phyloP scores from a whole-genome alignment of 2,888 invertebrate genomes.

The Macrosiphum euphorbiae region DNA sequence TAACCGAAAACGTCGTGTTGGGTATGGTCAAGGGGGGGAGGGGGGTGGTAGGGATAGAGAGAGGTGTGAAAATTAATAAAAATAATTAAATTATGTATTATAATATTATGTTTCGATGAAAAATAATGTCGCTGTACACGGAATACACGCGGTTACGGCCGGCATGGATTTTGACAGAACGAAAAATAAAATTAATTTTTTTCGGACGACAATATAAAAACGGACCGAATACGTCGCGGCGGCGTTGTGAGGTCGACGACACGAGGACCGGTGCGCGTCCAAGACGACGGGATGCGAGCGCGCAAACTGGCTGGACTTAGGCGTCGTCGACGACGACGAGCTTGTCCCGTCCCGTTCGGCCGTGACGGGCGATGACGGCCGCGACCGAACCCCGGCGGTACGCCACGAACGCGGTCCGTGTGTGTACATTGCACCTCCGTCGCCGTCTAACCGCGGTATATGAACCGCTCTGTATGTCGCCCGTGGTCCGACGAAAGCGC shows the following conservation, averaged over 20 bases:
- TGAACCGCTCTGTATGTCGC: neutral
- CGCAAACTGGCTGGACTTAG: conserved; percentile 57
- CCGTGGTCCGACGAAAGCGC: neutral
- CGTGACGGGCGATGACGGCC: conserved; percentile 39
- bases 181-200: neutral
- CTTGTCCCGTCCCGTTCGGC: conserved; percentile 46
- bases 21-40: neutral
- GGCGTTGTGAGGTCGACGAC: neutral
- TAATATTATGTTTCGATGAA: neutral
- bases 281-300: conserved; percentile 50
- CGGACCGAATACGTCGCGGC: neutral
- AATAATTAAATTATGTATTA: neutral
- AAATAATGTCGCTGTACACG: neutral
- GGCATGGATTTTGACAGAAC: neutral
- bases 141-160: too few species aligned
- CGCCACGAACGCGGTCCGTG: conserved; percentile 46
- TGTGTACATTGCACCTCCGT: neutral
- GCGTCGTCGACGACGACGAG: conserved; percentile 42
- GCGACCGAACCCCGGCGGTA: conserved; percentile 49
- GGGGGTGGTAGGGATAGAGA: neutral
- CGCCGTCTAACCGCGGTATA: neutral
- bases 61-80: neutral
- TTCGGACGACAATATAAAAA: neutral
- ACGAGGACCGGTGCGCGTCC: neutral
- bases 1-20: neutral